phyloP scores from a whole-genome alignment of 2,797 vertebrate species.

The Falco berigora region DNA sequence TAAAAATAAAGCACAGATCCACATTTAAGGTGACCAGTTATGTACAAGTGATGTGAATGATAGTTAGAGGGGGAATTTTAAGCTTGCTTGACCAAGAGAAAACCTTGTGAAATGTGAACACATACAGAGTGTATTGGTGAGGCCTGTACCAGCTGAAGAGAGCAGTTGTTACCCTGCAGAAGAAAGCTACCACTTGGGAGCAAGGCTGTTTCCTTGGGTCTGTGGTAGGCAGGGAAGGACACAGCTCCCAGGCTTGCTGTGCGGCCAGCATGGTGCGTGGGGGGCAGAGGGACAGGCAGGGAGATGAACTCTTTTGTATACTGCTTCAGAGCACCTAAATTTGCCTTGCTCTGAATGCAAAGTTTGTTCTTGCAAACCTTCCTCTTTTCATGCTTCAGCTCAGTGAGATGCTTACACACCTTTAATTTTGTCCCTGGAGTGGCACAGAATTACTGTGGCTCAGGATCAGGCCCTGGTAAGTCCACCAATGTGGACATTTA shows the following conservation, averaged over 20 bases:
- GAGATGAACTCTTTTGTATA: not conserved
- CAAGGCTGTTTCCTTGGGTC: not conserved
- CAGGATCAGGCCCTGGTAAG: not conserved
- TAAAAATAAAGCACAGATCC: not conserved
- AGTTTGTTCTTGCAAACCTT: not conserved
- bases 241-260: not conserved
- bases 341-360: not conserved
- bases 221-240: not conserved
- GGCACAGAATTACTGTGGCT: not conserved
- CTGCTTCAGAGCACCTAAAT: not conserved
- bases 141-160: not conserved
- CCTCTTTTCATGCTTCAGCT: not conserved
- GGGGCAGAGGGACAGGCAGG: not conserved
- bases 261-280: rapidly evolving
- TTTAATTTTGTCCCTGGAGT: not conserved
- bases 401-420: not conserved
- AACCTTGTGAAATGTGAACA: not conserved
- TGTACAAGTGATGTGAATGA: not conserved
- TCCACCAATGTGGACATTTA: not conserved
- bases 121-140: rapidly evolving
- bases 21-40: not conserved
- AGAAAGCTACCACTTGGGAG: not conserved
- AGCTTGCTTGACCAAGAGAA: not conserved
- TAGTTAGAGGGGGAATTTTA: not conserved
- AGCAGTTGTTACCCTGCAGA: rapidly evolving